Base-by-base conservation (phyloP, 1,140 invertebrate species). In the Lordiphosa clarofinis region DNA sequence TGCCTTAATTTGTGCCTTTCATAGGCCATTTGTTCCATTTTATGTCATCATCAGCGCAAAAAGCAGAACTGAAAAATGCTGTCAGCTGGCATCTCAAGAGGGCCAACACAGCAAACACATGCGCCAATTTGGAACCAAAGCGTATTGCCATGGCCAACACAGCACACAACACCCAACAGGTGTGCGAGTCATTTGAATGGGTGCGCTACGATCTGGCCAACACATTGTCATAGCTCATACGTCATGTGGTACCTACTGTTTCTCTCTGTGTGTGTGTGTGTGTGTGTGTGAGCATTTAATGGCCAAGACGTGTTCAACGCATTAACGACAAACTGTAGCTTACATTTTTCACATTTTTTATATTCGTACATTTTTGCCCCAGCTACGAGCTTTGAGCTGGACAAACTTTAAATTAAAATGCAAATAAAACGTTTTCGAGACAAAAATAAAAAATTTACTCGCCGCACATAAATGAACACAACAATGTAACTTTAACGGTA, bases 11-110 rank as follows among this genome's bases (percentile, higher is more conserved):
- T 82, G 76, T 63, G 78, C 65, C 73, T 68, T 64, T 76, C 76
- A 82, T 82, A 76, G 76, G 72, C 76, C 76, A 82, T 82, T 82
- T 82, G 76, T 82, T 82, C 78, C 76, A 76, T 76, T 81, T 82
- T 82, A 82, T 82, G 78, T 84, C 76, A 82, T 82, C 76, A 81
- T 81, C 78, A 75, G 57, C 55, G 33, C 24, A 10, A 8, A 9
- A 10, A 21, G 33, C 5, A 4, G 36, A 35, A 35, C 40, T 40
- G 15, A 47, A 79, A 79, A 81, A 81, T 81, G 72, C 54, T 81
- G 76, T 81, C 76, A 81, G 76, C 76, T 79, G 74, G 11, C 64
- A 46, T 62, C 52, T 40, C 8, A 38, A 68, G 59, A 64, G 59
- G 68, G 55, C 47, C 50, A 40, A 67, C 55, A n/a, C 11, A 31